Evolutionary conservation across 1,140 invertebrate species (phyloP), one percentile per base, ranked within the genome.

Genomic region (Telenomus remus): DNA sequence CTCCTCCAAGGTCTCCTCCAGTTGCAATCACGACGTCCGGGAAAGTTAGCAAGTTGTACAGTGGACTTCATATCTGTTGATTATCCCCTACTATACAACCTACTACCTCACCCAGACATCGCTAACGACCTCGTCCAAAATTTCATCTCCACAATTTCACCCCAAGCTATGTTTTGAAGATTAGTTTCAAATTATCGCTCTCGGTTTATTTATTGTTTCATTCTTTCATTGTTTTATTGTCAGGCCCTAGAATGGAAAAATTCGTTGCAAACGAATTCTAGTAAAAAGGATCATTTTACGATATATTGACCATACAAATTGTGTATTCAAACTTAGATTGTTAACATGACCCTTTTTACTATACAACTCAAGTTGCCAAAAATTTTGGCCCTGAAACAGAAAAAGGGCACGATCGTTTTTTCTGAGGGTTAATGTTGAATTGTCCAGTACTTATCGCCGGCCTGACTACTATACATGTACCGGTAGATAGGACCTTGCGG

Each of bases 31-130:
- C 86, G 83, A 86, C 81, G 76, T 88, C 90, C 83, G 88, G 91
- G 91, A 92, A 92, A 92, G 92, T 92, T 92, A 92, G 92, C 91
- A 92, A 91, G 91, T 91, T 92, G 91, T 91, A 92, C 91, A 92
- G 92, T 92, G 85, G 82, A 87, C 83, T 87, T 83, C 84, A 84
- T 85, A 91, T 90, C 86, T 87, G 89, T 88, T 89, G 90, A 90
- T 91, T 89, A 89, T 92, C 90, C 91, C 89, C 85, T 91, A 92
- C 92, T 92, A 92, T 92, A 92, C 92, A 92, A 92, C 92, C 91
- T 92, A 92, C 92, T 92, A 92, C 92, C 92, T 92, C 92, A 92
- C 89, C 89, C 88, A 88, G 90, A 87, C 84, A 80, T 83, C 84
- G 83, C 80, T 78, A 63, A 39, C 35, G 34, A 39, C 37, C 1